Percentiles rank a stretch among this genome's conserved stretches.
phyloP scores from a whole-genome alignment of 2,797 vertebrate species.

The Acrossocheilus wenchowensis region DNA sequence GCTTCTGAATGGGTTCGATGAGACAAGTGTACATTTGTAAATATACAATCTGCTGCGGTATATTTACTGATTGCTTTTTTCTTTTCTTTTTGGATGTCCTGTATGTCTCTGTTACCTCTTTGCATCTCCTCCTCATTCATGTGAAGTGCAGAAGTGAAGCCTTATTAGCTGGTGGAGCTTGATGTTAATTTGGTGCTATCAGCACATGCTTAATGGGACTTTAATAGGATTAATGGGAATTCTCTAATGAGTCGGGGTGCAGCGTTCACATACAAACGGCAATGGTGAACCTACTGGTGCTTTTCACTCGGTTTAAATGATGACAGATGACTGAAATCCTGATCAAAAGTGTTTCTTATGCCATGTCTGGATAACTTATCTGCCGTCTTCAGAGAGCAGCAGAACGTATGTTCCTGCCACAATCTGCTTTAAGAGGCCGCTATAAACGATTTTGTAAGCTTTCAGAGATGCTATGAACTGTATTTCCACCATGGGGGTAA shows the following conservation, averaged over 20 bases:
- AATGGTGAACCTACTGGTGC: conserved; percentile 56
- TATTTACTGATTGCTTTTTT: conserved; percentile 63
- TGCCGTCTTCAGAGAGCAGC: background rate
- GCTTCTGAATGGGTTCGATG: conserved; percentile 56
- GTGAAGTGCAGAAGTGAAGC: conserved; percentile 64
- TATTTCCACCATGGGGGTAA: conserved; percentile 41
- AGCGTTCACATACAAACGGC: conserved; percentile 57
- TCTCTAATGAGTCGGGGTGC: conserved; percentile 73
- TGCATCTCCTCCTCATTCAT: conserved; percentile 62
- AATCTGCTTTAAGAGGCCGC: background rate
- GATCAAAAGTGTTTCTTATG: background rate
- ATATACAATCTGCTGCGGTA: conserved; percentile 63
- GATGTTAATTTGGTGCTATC: conserved; percentile 76
- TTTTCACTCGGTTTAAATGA: conserved; percentile 33
- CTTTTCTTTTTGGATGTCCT: conserved; percentile 49
- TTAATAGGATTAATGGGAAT: conserved; percentile 80
- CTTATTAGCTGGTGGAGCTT: conserved; percentile 74
- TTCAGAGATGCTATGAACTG: conserved; percentile 45
- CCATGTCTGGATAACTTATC: conserved; percentile 15
- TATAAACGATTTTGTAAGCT: conserved; percentile 21
- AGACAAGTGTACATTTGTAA: conserved; percentile 60
- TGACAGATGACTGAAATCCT: conserved; percentile 23
- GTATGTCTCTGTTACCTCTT: conserved; percentile 53
- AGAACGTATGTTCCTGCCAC: background rate
- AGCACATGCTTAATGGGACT: conserved; percentile 80